Evolutionary conservation across 2,797 vertebrate genomes (phyloP).

Genomic region (Micrastur ruficollis): DNA sequence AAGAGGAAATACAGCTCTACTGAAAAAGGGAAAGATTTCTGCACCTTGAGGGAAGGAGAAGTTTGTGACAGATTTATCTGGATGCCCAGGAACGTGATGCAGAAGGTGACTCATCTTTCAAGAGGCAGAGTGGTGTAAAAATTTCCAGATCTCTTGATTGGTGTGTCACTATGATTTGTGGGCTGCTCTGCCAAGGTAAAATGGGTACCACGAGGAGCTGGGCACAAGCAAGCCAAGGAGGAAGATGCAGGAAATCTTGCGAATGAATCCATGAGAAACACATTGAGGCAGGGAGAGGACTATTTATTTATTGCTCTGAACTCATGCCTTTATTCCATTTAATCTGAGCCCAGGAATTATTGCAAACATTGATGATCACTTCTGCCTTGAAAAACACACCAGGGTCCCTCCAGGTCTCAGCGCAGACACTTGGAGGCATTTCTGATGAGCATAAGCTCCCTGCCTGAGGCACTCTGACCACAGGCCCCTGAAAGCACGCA

Average conservation of each 20-base stretch:
- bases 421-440: not conserved
- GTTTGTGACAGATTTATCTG: slow-evolving; percentile 75
- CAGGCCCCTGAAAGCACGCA: not conserved
- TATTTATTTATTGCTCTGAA: slow-evolving; percentile 69
- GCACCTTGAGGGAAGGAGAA: slow-evolving; percentile 27
- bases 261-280: not conserved
- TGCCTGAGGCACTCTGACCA: not conserved
- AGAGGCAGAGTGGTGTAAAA: slow-evolving; percentile 59
- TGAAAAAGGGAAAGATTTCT: not conserved
- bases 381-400: slow-evolving; percentile 24
- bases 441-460: not conserved
- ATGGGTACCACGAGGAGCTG: slow-evolving; percentile 55
- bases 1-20: not conserved
- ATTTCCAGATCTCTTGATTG: slow-evolving; percentile 76
- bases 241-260: not conserved
- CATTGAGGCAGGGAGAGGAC: not conserved
- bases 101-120: slow-evolving; percentile 74
- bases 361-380: not conserved
- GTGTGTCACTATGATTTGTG: slow-evolving; percentile 90
- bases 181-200: slow-evolving; percentile 69
- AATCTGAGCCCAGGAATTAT: slow-evolving; percentile 65
- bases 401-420: not conserved
- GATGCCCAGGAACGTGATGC: slow-evolving; percentile 1
- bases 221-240: slow-evolving; percentile 40
- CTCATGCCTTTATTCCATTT: slow-evolving; percentile 52